Evolutionary conservation across 2,113 vertebrate species (phyloP).

Genomic region (Enhydra lutris): DNA sequence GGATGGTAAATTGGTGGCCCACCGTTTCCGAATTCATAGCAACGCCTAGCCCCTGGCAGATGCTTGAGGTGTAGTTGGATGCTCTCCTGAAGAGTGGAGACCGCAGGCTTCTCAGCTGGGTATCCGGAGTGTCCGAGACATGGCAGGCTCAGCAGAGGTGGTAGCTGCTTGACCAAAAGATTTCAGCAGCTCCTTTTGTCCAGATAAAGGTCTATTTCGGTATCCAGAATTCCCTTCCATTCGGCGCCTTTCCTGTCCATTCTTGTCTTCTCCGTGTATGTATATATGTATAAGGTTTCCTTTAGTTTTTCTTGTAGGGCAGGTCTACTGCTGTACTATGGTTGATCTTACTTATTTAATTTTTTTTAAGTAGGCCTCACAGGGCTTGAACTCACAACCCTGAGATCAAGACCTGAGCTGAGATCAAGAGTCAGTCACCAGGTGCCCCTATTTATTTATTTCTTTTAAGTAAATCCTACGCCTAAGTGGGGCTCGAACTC

Average conservation of each 20-base stretch:
- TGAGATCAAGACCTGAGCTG: not conserved
- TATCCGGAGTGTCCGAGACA: not conserved
- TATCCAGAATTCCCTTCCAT: not conserved
- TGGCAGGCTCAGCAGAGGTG: not conserved
- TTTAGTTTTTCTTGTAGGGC: not conserved
- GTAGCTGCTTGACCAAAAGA: not conserved
- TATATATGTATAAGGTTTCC: not conserved
- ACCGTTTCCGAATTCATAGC: not conserved
- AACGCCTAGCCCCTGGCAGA: not conserved
- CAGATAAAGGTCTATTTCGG: too few relatives aligned
- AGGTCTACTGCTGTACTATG: not conserved
- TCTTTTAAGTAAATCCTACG: not conserved
- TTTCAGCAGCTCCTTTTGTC: not conserved
- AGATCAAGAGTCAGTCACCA: not conserved
- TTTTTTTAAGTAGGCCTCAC: not conserved
- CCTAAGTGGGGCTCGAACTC: not conserved
- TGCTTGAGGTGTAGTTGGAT: not conserved
- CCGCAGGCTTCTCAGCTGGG: too few relatives aligned
- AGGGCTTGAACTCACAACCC: not conserved
- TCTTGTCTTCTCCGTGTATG: not conserved
- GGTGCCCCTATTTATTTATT: not conserved
- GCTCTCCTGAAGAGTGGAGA: not conserved
- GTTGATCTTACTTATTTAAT: not conserved
- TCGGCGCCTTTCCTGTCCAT: rapidly evolving
- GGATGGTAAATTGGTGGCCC: not conserved